Conservation (phyloP, 2,888 invertebrate species). For the Megalurothrips usitatus region DNA sequence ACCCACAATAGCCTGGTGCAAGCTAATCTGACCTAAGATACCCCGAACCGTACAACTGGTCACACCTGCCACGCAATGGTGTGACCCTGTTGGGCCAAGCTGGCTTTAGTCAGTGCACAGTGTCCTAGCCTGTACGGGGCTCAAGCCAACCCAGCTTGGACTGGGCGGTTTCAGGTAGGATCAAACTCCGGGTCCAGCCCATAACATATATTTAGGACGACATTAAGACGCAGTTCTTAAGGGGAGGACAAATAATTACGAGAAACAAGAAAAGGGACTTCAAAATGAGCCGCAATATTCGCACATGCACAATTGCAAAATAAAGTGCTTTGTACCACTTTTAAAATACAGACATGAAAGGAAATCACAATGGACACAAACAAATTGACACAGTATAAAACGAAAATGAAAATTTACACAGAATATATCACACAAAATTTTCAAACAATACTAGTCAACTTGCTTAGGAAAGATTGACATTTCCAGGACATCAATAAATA, state of each 20-base stretch:
- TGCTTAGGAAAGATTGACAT: slow-evolving; percentile 12
- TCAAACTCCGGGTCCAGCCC: too few relatives aligned
- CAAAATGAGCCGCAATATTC: slow-evolving; percentile 9
- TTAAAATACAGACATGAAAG: slow-evolving; percentile 5
- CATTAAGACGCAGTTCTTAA: background rate
- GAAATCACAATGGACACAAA: slow-evolving; percentile 23
- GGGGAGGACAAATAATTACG: slow-evolving; percentile 8
- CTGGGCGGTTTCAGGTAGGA: too few relatives aligned
- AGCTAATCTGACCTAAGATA: too few relatives aligned
- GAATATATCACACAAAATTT: slow-evolving; percentile 21
- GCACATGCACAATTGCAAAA: slow-evolving; percentile 15
- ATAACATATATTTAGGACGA: background rate
- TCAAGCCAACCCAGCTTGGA: too few relatives aligned
- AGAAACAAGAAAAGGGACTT: background rate
- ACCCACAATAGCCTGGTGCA: too few relatives aligned
- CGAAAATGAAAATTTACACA: slow-evolving; percentile 11
- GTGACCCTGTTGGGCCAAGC: too few relatives aligned
- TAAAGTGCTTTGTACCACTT: slow-evolving; percentile 29
- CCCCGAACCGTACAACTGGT: too few relatives aligned
- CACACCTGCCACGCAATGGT: too few relatives aligned
- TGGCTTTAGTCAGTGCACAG: too few relatives aligned
- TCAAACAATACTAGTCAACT: slow-evolving; percentile 25
- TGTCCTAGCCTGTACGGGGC: too few relatives aligned
- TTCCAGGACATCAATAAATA: slow-evolving; percentile 6
- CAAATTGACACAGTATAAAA: slow-evolving; percentile 26